Evolutionary conservation across 2,797 vertebrate genomes (phyloP), one percentile per base, ranked within the genome.

Genomic region (Tapirus indicus): DNA sequence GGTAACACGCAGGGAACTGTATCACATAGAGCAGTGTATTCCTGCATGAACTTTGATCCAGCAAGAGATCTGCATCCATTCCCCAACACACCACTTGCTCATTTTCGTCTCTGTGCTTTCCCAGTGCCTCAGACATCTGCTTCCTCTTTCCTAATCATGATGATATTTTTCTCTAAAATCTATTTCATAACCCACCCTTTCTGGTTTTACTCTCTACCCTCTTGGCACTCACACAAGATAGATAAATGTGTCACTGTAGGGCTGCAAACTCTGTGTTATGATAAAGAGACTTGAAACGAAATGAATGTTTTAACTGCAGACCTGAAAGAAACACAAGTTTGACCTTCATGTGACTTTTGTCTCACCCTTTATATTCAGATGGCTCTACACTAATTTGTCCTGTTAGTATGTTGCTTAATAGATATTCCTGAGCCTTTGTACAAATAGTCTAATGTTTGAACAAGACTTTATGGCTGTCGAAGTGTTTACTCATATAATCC

Each of bases 401-500:
- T 86, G n/a, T 72, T 44, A 52, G 21, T 25, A 32, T 94, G 84
- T 84, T 52, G 77, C 84, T 66, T 97, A 78, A 79, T 83, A 85
- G 93, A 23, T 54, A 49, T 23, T 29, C 89, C 89, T 90, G 80
- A 92, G 90, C 62, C 89, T 88, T 92, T 95, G 77, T 52, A 25
- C 90, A 90, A 87, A 93, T 6, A 86, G 60, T 41, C 60, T 32
- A 7, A 7, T 62, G 92, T 91, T 96, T 96, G 87, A 78, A 6
- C 32, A 58, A 60, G 80, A n/a, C 79, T 72, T 91, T 84, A 52
- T 16, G 27, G 49, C 93, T 78, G 86, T 91, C 68, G 41, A 1
- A 68, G 75, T 96, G 78, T 97, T 96, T 94, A 62, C 93, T 62
- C 60, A 10, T 3, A 17, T 83, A 72, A 77, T 83, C 95, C 83